Conservation (phyloP, 2,888 invertebrate species). For the Nemapogon koenigi region DNA sequence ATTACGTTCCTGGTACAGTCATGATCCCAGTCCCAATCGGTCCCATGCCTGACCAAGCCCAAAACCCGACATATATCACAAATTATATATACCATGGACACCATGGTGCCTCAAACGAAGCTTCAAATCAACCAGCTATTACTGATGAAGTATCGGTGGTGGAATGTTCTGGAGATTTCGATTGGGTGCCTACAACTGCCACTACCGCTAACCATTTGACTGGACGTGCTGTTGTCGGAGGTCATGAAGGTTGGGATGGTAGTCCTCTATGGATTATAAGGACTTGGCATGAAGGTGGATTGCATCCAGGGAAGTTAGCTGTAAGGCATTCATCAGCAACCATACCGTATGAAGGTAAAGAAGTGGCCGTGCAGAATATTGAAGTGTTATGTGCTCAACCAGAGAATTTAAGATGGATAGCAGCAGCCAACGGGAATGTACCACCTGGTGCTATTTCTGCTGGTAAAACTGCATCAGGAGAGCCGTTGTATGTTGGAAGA, state of each 20-base stretch:
- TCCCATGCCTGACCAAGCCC: conserved; percentile 15
- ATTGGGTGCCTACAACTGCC: conserved; percentile 48
- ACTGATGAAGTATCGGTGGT: conserved; percentile 23
- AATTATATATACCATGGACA: conserved; percentile 53
- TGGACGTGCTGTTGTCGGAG: conserved; percentile 48
- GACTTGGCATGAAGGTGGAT: conserved; percentile 47
- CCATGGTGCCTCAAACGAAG: conserved; percentile 10
- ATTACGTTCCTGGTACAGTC: conserved; percentile 41
- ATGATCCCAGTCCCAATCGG: conserved; percentile 39
- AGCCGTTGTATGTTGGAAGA: conserved; percentile 61
- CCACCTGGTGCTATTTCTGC: conserved; percentile 63
- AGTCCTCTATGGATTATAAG: conserved; percentile 56
- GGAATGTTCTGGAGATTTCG: conserved; percentile 42
- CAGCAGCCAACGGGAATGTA: conserved; percentile 54
- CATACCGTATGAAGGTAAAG: conserved; percentile 42
- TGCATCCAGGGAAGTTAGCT: conserved; percentile 53
- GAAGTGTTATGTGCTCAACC: conserved; percentile 45
- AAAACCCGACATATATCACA: conserved; percentile 41
- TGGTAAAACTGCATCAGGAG: conserved; percentile 51
- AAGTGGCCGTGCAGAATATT: conserved; percentile 49
- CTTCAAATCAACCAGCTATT: not conserved
- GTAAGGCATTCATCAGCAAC: conserved; percentile 49
- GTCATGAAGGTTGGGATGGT: conserved; percentile 57
- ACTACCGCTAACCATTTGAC: conserved; percentile 35
- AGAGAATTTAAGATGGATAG: conserved; percentile 55